These are phyloP conservation scores for Heliocidaris tuberculata DNA, from an alignment of 35 echinoderm and acorn worm species.

Conservation along the genomic window DNA sequence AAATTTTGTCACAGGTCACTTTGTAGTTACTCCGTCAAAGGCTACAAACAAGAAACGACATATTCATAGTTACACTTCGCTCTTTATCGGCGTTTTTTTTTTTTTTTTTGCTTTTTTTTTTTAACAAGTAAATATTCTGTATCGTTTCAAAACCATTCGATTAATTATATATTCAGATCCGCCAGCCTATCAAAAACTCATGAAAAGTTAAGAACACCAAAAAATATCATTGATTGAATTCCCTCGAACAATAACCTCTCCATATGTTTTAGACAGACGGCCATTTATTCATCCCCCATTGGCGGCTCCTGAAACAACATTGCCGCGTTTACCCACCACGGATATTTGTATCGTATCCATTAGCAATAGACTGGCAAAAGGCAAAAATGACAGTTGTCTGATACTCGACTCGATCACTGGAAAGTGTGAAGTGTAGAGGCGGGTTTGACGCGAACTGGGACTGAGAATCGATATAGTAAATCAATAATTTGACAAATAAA, in stretches of 20 bases:
- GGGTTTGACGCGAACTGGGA: not conserved
- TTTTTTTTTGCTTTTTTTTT: too few relatives aligned
- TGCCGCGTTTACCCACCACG: not conserved
- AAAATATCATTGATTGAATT: not conserved
- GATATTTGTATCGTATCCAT: not conserved
- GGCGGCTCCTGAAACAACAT: not conserved
- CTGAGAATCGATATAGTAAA: not conserved
- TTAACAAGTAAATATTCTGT: too few relatives aligned
- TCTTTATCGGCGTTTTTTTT: too few relatives aligned
- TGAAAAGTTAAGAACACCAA: too few relatives aligned
- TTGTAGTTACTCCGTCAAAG: too few relatives aligned
- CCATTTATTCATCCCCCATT: not conserved
- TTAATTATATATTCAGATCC: too few relatives aligned
- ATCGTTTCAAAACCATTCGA: too few relatives aligned
- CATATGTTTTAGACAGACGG: not conserved
- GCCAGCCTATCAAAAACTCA: too few relatives aligned
- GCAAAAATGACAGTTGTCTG: not conserved
- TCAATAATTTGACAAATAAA: constrained; percentile 7
- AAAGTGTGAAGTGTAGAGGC: not conserved
- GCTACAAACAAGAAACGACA: too few relatives aligned
- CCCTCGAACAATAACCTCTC: not conserved
- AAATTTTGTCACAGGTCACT: too few relatives aligned
- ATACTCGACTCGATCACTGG: not conserved
- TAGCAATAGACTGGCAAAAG: not conserved
- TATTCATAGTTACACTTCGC: too few relatives aligned